Evolutionary conservation across 2,888 invertebrate species (phyloP), one percentile per base, ranked within the genome.

Genomic region (Tiphia femorata): DNA sequence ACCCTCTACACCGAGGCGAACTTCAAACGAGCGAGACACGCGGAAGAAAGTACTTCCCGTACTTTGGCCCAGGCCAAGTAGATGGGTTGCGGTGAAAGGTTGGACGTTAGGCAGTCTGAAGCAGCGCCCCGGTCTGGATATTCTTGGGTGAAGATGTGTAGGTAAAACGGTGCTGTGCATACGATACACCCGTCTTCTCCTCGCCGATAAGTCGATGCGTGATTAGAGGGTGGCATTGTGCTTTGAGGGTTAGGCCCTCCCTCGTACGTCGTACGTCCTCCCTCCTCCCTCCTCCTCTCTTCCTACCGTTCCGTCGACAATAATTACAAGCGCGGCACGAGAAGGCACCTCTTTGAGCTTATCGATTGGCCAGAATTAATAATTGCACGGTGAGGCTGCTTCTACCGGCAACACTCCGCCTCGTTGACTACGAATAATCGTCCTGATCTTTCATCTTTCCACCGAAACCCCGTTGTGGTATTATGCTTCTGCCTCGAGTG

Each of bases 141-240:
- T 50, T 42, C 43, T 3, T 25, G 12, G 48, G 17, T 21, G 23
- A 44, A 49, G 52, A n/a, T n/a, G 57, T 58, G 46, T 43, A 57
- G 50, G 61, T 59, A 58, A 67, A 70, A 68, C 67, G 69, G 49
- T 64, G 49, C 58, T 56, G 53, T 62, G 67, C 65, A 73, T 62
- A 73, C 71, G 72, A 72, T 73, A 74, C 49, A 33, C 58, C 62
- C 50, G 64, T 62, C 60, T 64, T 54, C 60, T 68, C 58, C 68
- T 72, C 62, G 63, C 60, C 75, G 74, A 82, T 81, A 80, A 81
- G 82, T 82, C 81, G 81, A 82, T 81, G 73, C 76, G 70, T 81
- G 81, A 82, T 82, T 82, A 82, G 78, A 81, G 79, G 75, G 80
- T 79, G 76, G 70, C 73, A 81, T 81, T 81, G 81, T 81, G 72